Percentiles rank a stretch among this genome's conserved stretches.
phyloP scores from a whole-genome alignment of 2,797 vertebrate species.

The Meda fulgida region DNA sequence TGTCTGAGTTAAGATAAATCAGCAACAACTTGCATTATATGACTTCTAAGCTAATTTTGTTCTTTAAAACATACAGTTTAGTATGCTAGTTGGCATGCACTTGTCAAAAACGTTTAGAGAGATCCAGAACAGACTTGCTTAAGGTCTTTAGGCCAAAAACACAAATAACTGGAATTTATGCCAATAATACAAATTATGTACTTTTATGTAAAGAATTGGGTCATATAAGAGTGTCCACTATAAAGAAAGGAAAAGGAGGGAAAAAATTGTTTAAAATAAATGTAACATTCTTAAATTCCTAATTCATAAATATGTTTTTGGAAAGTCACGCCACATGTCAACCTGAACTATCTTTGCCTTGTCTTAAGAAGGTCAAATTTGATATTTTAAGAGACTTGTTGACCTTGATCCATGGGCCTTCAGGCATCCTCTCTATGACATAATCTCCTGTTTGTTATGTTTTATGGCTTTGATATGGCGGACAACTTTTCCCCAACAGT shows the following conservation, averaged over 20 bases:
- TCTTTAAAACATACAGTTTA: slow-evolving; percentile 9
- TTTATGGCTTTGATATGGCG: background rate
- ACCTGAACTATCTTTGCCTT: background rate
- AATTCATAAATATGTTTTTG: background rate
- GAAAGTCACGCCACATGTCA: background rate
- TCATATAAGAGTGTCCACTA: background rate
- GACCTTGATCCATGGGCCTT: background rate
- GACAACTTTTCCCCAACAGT: background rate
- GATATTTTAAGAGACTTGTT: background rate
- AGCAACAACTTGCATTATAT: slow-evolving; percentile 8
- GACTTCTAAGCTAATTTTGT: slow-evolving; percentile 37
- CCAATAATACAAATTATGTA: background rate
- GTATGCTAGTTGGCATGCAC: background rate
- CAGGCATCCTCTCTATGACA: background rate
- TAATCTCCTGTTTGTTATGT: background rate
- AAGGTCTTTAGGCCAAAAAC: background rate
- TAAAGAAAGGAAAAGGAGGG: background rate
- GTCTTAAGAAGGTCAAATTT: background rate
- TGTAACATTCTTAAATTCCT: background rate
- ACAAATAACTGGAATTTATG: background rate
- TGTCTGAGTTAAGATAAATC: background rate
- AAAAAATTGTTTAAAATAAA: background rate
- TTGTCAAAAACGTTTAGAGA: background rate
- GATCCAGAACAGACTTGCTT: background rate
- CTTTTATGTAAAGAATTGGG: background rate